Conservation (phyloP, 2,888 invertebrate genomes). For the Silvanus unidentatus region DNA sequence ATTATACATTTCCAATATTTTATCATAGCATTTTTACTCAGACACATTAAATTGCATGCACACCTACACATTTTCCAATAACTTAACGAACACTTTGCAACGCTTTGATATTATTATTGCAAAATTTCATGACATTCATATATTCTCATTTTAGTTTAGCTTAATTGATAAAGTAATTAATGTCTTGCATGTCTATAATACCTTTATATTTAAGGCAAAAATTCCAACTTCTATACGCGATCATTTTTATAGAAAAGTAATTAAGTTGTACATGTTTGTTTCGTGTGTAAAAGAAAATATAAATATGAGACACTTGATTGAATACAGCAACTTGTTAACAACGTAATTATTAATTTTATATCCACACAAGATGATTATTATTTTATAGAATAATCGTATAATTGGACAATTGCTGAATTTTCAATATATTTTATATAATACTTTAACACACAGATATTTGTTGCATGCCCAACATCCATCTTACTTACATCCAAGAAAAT, state of each 20-base stretch:
- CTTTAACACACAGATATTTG: too few species aligned
- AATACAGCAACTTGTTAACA: slow-evolving; percentile 15
- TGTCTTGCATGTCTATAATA: slow-evolving; percentile 14
- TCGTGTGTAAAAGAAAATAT: slow-evolving; percentile 11
- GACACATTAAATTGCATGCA: slow-evolving; percentile 7
- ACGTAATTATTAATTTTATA: slow-evolving; percentile 15
- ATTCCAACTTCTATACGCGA: slow-evolving; percentile 12
- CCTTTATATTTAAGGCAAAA: slow-evolving; percentile 13
- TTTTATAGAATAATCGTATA: too few species aligned
- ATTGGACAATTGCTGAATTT: too few species aligned
- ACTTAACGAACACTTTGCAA: slow-evolving; percentile 1
- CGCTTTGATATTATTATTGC: slow-evolving; percentile 22
- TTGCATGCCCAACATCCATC: too few species aligned
- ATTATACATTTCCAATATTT: slow-evolving; percentile 3
- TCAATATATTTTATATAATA: too few species aligned
- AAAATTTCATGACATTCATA: slow-evolving; percentile 26
- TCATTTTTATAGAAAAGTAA: slow-evolving; percentile 20
- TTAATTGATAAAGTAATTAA: slow-evolving; percentile 29
- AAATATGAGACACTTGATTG: slow-evolving; percentile 10
- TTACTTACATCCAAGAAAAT: too few species aligned
- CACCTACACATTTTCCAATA: slow-evolving; percentile 12
- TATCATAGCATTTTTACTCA: slow-evolving; percentile 8
- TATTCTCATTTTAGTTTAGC: slow-evolving; percentile 21
- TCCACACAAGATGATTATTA: background rate
- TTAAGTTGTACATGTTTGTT: slow-evolving; percentile 16